A percentile compares a stretch with the other conserved stretches of the same genome.
These are phyloP conservation scores for Bos javanicus DNA, from an alignment of 2,113 vertebrate species.

Conservation along the genomic window DNA sequence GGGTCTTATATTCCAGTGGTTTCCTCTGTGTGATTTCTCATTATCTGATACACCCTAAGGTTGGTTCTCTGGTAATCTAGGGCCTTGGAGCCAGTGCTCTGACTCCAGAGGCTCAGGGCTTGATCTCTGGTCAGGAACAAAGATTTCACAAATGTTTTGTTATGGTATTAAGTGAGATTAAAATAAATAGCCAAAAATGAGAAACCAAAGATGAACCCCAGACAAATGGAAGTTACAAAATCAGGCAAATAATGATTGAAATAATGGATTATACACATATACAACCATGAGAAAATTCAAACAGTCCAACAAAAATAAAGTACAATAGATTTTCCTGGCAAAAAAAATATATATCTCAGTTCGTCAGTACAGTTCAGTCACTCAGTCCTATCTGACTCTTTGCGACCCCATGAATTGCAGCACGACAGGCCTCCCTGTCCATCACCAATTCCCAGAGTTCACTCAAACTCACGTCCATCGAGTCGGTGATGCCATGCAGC, in stretches of 20 bases:
- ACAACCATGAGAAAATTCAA: neutral
- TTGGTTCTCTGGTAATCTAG: neutral
- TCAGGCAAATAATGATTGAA: neutral
- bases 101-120: neutral
- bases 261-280: neutral
- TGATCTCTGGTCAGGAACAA: neutral
- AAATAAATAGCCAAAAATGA: neutral
- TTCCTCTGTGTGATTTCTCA: neutral
- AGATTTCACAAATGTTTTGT: neutral
- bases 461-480: rapidly evolving
- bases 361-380: too few relatives aligned
- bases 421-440: too few relatives aligned
- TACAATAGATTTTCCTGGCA: neutral
- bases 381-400: rapidly evolving
- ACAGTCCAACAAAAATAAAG: neutral
- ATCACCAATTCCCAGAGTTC: rapidly evolving
- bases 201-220: neutral
- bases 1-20: neutral
- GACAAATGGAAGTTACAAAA: neutral
- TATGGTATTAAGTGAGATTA: neutral
- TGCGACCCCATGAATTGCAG: too few relatives aligned
- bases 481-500: too few relatives aligned
- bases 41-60: neutral
- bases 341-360: neutral
- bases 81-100: neutral